Evolutionary conservation across 2,888 invertebrate genomes (phyloP).

Genomic region (Callinectes sapidus): DNA sequence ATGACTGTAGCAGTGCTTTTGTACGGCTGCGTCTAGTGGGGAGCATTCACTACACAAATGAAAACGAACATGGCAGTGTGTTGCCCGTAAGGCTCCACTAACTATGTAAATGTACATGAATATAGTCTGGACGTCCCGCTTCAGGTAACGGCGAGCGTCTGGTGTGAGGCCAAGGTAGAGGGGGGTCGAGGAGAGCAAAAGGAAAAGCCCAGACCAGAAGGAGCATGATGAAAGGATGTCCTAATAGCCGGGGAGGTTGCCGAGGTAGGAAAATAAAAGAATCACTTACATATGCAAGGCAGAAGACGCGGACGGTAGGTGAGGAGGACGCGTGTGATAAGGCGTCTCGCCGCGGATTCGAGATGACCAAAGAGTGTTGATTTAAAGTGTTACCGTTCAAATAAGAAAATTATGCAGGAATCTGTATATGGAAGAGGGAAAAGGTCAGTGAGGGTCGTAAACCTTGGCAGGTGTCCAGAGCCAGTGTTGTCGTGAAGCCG

Average conservation of each 20-base stretch:
- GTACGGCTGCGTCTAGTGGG: background rate
- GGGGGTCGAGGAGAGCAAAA: background rate
- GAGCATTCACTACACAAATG: background rate
- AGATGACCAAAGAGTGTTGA: background rate
- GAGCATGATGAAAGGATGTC: constrained; percentile 13
- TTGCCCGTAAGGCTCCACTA: background rate
- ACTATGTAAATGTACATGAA: background rate
- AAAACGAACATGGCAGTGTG: background rate
- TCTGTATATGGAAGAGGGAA: background rate
- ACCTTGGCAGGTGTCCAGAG: background rate
- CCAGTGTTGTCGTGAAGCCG: background rate
- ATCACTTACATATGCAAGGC: background rate
- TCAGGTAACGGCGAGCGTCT: background rate
- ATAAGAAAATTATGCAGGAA: background rate
- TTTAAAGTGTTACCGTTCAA: background rate
- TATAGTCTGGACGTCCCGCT: background rate
- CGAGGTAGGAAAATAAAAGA: background rate
- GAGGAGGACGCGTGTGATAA: background rate
- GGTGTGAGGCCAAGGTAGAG: background rate
- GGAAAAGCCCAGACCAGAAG: background rate
- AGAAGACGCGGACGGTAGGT: background rate
- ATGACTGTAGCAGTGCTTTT: background rate
- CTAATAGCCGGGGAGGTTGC: constrained; percentile 8
- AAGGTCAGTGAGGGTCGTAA: background rate
- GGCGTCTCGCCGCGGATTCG: background rate